phyloP scores from a whole-genome alignment of 2,113 vertebrate species.

The Asarcornis scutulata region DNA sequence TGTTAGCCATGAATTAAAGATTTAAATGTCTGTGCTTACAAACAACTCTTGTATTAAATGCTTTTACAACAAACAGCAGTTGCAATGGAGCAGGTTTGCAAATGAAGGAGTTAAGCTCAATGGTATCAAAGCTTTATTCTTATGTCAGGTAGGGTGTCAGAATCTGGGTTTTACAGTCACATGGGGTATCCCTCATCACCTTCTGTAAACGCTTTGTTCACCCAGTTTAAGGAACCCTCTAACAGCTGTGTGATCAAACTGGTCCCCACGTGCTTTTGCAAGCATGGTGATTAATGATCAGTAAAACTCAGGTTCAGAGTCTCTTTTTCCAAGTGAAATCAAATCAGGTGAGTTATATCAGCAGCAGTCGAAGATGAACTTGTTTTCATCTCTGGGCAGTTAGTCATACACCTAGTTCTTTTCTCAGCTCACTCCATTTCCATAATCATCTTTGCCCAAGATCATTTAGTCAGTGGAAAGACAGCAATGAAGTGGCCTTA shows the following conservation, averaged over 20 bases:
- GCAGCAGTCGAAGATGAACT: not conserved
- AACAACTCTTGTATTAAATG: not conserved
- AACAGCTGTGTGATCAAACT: not conserved
- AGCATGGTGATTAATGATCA: not conserved
- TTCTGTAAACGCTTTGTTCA: not conserved
- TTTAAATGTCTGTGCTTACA: not conserved
- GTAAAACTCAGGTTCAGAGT: not conserved
- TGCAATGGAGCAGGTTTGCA: not conserved
- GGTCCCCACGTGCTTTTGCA: not conserved
- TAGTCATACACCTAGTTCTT: fast-evolving
- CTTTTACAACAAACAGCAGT: not conserved
- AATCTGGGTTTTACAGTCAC: not conserved
- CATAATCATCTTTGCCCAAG: not conserved
- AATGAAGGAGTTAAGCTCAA: not conserved
- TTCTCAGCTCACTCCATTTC: not conserved
- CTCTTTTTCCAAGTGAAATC: not conserved
- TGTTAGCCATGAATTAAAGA: not conserved
- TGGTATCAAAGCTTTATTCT: not conserved
- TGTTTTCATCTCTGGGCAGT: not conserved
- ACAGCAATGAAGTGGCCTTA: not conserved
- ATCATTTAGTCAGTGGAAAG: not conserved
- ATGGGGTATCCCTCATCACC: not conserved
- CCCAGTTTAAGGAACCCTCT: not conserved
- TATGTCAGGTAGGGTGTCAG: not conserved
- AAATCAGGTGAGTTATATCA: not conserved